phyloP scores from a whole-genome alignment of 2,797 vertebrate species.

The Hemitrygon akajei region DNA sequence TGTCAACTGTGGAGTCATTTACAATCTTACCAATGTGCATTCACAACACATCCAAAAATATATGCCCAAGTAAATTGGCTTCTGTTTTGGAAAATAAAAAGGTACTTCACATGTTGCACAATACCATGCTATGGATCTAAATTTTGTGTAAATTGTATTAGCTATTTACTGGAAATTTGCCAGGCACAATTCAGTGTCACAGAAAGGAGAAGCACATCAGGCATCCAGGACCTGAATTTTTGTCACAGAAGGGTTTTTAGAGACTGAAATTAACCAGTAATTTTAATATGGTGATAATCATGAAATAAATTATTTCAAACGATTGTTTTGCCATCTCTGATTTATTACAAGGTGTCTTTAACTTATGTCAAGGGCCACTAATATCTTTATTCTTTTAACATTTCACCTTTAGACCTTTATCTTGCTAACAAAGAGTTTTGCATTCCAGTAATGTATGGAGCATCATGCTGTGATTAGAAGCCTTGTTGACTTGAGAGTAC shows the following conservation, averaged over 20 bases:
- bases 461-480: constrained; percentile 24
- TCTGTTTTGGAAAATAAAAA: no score
- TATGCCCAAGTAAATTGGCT: no score
- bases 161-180: not conserved
- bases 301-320: not conserved
- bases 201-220: not conserved
- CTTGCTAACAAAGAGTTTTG: not conserved
- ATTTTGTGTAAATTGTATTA: not conserved
- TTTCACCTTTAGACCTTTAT: not conserved
- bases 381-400: not conserved
- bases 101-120: no score
- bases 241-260: not conserved
- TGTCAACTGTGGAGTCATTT: no score
- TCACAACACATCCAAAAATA: no score
- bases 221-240: not conserved
- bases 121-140: no score
- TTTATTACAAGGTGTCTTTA: not conserved
- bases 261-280: not conserved
- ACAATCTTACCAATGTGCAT: no score
- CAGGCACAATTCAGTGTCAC: not conserved
- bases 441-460: not conserved
- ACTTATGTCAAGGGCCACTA: not conserved
- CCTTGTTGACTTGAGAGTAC: constrained; percentile 16
- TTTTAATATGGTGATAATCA: not conserved
- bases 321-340: not conserved